Base-by-base conservation (phyloP, 1,140 invertebrate species). In the Drosophila kanapiae region DNA sequence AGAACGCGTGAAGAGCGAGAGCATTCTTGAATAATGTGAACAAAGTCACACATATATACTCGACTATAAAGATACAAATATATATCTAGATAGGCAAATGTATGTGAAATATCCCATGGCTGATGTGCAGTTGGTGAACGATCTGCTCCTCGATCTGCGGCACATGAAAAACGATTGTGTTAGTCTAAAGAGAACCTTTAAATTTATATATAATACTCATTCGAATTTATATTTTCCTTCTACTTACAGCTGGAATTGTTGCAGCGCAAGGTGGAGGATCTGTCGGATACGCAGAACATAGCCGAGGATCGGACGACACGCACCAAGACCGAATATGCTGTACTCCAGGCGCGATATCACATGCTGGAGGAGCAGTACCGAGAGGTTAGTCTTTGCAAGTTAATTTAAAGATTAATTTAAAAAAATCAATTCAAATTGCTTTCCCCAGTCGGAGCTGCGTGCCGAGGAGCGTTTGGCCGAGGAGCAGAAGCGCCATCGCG, bases 291-390 rank as follows among this genome's bases (percentile, higher is more conserved):
- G 68, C 97, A 97, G 91, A 96, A 94, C 79, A 96, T 95, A 72
- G 95, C 96, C 9, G 97, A 98, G 92, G 97, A 98, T 93, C 95
- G 96, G 56, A 98, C 98, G 84, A 96, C 96, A 6, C 94, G 97
- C 70, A 96, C 96, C 43, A 98, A 98, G 88, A 96, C 98, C 57
- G 97, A 99, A 93, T 98, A 98, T 95, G 97, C 97, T 1, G 96
- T 97, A 43, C 94, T 98, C 14, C 97, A 97, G 86, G 96, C 97
- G 4, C 95, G 98, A 85, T 96, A 98, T 78, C 95, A 97, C 82
- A 97, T 97, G 95, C 94, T 99, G 62, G 98, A 99, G 91, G 98
- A 99, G 93, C 97, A 98, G 86, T 94, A 98, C 14, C 94, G 97
- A 82, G 98, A 99, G 93, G 95, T 97, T 43, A 82, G 77, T 82